Conservation (phyloP, 2,888 invertebrate species). For the Gari tellinella region DNA sequence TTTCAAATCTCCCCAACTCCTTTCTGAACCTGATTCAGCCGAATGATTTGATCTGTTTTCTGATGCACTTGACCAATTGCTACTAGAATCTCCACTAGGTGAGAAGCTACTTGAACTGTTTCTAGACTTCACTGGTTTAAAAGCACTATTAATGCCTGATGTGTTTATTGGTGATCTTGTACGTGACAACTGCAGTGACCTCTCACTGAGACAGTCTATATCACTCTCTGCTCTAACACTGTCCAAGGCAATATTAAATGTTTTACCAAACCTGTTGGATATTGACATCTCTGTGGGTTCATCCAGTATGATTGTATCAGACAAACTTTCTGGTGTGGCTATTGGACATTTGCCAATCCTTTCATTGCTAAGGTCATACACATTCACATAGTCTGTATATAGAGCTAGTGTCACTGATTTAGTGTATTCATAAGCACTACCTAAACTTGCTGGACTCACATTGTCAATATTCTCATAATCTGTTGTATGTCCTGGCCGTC, state of each 20-base stretch:
- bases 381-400: slow-evolving; percentile 45
- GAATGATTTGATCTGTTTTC: too few species aligned
- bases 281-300: neutral
- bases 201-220: slow-evolving; percentile 8
- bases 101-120: slow-evolving; percentile 1
- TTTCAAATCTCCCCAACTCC: slow-evolving; percentile 7
- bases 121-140: slow-evolving; percentile 50
- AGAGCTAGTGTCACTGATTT: slow-evolving; percentile 14
- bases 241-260: slow-evolving; percentile 3
- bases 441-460: slow-evolving; percentile 28
- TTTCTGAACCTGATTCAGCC: too few species aligned
- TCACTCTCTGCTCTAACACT: neutral
- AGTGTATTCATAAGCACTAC: slow-evolving; percentile 32
- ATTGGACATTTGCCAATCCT: slow-evolving; percentile 41
- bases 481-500: slow-evolving; percentile 23
- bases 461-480: slow-evolving; percentile 47
- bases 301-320: slow-evolving; percentile 36
- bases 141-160: slow-evolving; percentile 59
- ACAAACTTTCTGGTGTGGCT: slow-evolving; percentile 53
- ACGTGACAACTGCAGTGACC: slow-evolving; percentile 21
- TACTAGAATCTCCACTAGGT: too few species aligned
- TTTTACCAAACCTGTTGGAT: neutral
- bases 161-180: slow-evolving; percentile 58
- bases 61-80: too few species aligned
- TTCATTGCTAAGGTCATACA: slow-evolving; percentile 21